Evolutionary conservation across 1,140 invertebrate species (phyloP), one percentile per base, ranked within the genome.

Genomic region (Eriocheir sinensis): DNA sequence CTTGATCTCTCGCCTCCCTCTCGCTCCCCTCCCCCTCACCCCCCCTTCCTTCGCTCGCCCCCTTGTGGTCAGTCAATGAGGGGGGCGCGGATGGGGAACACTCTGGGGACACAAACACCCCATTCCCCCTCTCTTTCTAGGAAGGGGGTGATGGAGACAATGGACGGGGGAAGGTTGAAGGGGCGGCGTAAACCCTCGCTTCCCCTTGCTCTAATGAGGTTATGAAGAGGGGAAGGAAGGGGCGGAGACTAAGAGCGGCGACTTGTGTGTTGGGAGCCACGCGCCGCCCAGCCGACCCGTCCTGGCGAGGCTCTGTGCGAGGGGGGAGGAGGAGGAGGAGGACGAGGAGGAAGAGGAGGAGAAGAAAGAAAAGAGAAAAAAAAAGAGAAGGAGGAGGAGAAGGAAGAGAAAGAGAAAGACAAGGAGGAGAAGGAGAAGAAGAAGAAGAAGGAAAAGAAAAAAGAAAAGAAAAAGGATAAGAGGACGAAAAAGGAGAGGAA

Each of bases 81-180:
- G n/a, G n/a, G n/a, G n/a, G n/a, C n/a, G n/a, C n/a, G n/a, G n/a
- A n/a, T n/a, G n/a, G n/a, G n/a, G n/a, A n/a, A n/a, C n/a, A n/a
- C n/a, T n/a, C n/a, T n/a, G 60, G n/a, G 21, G 60, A n/a, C 27
- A n/a, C 60, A 72, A 21, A n/a, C 60, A 72, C 60, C 60, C 60
- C 60, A 6, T n/a, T 72, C n/a, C 60, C 60, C n/a, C n/a, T n/a
- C 4, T 72, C 60, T 72, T 72, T 72, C 60, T n/a, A n/a, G 27
- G 60, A 72, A 72, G 21, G 60, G 60, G 60, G 60, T 72, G n/a
- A 72, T 72, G 27, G 60, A 72, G 60, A 72, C 60, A 72, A n/a
- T n/a, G 60, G 60, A 72, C 27, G 60, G 60, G 60, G 60, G 4
- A n/a, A n/a, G n/a, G 60, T 21, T n/a, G 60, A 72, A n/a, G 60